Base-by-base conservation (phyloP, 2,888 invertebrate species). In the Tupiocoris notatus region DNA sequence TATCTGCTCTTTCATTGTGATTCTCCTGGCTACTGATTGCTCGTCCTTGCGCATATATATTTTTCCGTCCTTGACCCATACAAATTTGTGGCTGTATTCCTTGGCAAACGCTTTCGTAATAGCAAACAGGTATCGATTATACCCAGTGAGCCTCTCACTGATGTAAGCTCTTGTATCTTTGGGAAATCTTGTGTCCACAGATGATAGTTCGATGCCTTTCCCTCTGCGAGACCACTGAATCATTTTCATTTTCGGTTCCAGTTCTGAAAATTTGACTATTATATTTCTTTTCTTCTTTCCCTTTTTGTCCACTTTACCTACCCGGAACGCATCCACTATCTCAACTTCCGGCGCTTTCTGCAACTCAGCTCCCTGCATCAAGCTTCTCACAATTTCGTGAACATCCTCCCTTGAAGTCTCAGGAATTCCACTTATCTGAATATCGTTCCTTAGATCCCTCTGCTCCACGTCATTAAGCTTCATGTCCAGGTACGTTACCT, bases 401-500 rank as follows among this genome's bases (percentile, higher is more conserved):
- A 54, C 54, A 18, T 66, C 21, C 39, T 66, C 66, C 16, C 54
- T 18, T 16, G 25, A 2, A 24, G 66, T 66, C 16, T 66, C 66
- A 1, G 66, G 66, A 9, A 66, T 66, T 17, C 66, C 66, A 1
- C 6, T 66, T 1, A 39, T 39, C 21, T 66, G 54, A 66, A 54
- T 18, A 54, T 66, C 39, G 54, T 54, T 66, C 9, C 54, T 20
- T n/a, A 39, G n/a, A 66, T 66, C 54, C 21, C 54, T 39, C 54
- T 66, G 66, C 66, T 66, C 54, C 39, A 66, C 16, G 1, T 66
- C 66, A 54, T 66, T 66, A n/a, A 66, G 7, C 54, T 54, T 39
- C 9, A 2, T 66, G 54, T 66, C 54, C 20, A 66, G 21, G 20
- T 66, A 66, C n/a, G 2, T 20, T 3, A 66, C 25, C 20, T 54